Conservation (phyloP, 2,888 invertebrate genomes). For the Callimorpha dominula region DNA sequence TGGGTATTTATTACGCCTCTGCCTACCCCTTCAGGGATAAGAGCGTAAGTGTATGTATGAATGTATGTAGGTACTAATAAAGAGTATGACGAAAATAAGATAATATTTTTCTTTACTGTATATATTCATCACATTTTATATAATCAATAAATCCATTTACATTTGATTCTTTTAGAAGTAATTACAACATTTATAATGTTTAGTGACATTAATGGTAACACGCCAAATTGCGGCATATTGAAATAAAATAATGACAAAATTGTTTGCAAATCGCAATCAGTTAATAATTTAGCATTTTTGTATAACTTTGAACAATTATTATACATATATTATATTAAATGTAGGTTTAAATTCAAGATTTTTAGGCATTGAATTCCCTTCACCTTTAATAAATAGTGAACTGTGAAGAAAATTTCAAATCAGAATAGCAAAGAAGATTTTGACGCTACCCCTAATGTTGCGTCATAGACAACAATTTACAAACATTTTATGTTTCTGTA, state of each 20-base stretch:
- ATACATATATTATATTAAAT: slow-evolving; percentile 30
- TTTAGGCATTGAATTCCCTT: slow-evolving; percentile 27
- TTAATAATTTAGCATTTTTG: slow-evolving; percentile 31
- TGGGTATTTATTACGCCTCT: too few relatives aligned
- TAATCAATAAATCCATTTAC: slow-evolving; percentile 57
- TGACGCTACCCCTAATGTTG: slow-evolving; percentile 20
- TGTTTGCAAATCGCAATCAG: slow-evolving; percentile 17
- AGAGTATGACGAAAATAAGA: slow-evolving; percentile 9
- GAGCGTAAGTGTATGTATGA: too few relatives aligned
- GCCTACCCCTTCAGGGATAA: too few relatives aligned
- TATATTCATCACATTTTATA: slow-evolving; percentile 61
- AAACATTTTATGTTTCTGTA: slow-evolving; percentile 34
- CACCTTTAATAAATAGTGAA: slow-evolving; percentile 31
- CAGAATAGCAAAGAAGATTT: slow-evolving; percentile 37
- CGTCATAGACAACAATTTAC: slow-evolving; percentile 22
- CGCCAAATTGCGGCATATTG: slow-evolving; percentile 21
- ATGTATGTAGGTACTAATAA: too few relatives aligned
- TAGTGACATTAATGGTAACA: slow-evolving; percentile 42
- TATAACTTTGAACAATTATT: slow-evolving; percentile 31
- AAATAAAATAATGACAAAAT: slow-evolving; percentile 16
- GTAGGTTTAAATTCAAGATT: slow-evolving; percentile 26
- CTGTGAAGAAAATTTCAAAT: slow-evolving; percentile 32
- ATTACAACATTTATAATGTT: slow-evolving; percentile 53
- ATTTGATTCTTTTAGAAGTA: slow-evolving; percentile 52
- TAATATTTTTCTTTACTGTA: slow-evolving; percentile 40